Percentiles rank a stretch among this genome's conserved stretches.
Evolutionary conservation across 2,113 vertebrate species (phyloP).

Genomic region (Gobius niger): DNA sequence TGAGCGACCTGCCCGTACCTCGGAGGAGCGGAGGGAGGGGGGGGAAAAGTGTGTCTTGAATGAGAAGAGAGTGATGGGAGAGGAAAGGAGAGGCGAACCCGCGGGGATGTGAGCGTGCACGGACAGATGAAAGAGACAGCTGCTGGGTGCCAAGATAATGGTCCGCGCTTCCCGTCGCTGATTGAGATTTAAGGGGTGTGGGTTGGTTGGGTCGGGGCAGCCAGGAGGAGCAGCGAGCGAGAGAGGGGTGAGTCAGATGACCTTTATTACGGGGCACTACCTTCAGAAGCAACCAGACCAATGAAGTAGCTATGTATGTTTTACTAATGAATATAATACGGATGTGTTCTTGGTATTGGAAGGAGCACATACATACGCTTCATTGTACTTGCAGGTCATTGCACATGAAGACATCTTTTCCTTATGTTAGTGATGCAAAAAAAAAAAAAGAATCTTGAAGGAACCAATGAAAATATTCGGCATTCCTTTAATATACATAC

Average conservation of each 20-base stretch:
- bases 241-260: conserved; percentile 53
- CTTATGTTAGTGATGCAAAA: too few species aligned
- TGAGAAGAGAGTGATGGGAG: conserved; percentile 7
- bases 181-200: conserved; percentile 71
- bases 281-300: conserved; percentile 32
- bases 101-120: conserved; percentile 7
- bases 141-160: conserved; percentile 57
- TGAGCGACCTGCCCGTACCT: conserved; percentile 30
- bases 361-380: not conserved
- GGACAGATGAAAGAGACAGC: conserved; percentile 53
- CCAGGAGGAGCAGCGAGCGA: not conserved
- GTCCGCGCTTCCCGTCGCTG: conserved; percentile 39
- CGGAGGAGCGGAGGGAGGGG: conserved; percentile 10
- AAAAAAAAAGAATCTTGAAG: too few species aligned
- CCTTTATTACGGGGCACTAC: conserved; percentile 64
- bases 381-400: too few species aligned
- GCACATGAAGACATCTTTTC: too few species aligned
- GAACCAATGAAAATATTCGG: too few species aligned
- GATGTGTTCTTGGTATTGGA: not conserved
- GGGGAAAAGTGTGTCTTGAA: conserved; percentile 21
- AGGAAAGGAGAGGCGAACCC: conserved; percentile 11
- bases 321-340: not conserved
- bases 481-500: too few species aligned
- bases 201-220: conserved; percentile 45
- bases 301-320: not conserved